Conservation (phyloP, 2,113 vertebrate genomes). For the Ammodytes dubius region DNA sequence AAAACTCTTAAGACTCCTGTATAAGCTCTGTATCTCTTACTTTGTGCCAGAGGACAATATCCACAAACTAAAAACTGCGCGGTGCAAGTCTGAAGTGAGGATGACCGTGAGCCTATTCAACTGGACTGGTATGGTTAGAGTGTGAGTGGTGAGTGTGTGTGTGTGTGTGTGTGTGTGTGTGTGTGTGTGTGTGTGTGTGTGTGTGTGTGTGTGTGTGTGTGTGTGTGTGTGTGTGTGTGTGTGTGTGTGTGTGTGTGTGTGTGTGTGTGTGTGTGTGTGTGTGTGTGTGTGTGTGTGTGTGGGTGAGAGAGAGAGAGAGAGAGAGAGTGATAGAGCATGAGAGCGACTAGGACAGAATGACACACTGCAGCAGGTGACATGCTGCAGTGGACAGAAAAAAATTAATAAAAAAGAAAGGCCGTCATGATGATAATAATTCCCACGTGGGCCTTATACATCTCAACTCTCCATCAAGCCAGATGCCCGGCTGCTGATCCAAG, state of each 20-base stretch:
- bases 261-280: not conserved
- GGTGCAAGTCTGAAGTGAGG: slow-evolving; percentile 50
- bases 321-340: slow-evolving; percentile 54
- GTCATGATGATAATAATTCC: slow-evolving; percentile 73
- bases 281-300: slow-evolving; percentile 18
- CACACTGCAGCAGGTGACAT: slow-evolving; percentile 68
- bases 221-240: slow-evolving; percentile 7
- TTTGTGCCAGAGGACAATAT: slow-evolving; percentile 62
- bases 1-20: slow-evolving; percentile 41
- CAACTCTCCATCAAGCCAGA: slow-evolving; percentile 72
- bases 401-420: slow-evolving; percentile 45
- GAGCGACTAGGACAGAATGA: slow-evolving; percentile 54
- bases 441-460: slow-evolving; percentile 57
- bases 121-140: slow-evolving; percentile 15
- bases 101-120: slow-evolving; percentile 55
- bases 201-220: slow-evolving; percentile 3
- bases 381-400: slow-evolving; percentile 14
- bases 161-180: too few species aligned
- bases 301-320: slow-evolving; percentile 8
- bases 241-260: too few species aligned
- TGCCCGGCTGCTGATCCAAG: slow-evolving; percentile 72
- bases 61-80: slow-evolving; percentile 53
- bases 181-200: too few species aligned
- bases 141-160: too few species aligned
- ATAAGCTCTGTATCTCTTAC: slow-evolving; percentile 58